Conservation (phyloP, 2,888 invertebrate genomes). For the Phengaris alcon region DNA sequence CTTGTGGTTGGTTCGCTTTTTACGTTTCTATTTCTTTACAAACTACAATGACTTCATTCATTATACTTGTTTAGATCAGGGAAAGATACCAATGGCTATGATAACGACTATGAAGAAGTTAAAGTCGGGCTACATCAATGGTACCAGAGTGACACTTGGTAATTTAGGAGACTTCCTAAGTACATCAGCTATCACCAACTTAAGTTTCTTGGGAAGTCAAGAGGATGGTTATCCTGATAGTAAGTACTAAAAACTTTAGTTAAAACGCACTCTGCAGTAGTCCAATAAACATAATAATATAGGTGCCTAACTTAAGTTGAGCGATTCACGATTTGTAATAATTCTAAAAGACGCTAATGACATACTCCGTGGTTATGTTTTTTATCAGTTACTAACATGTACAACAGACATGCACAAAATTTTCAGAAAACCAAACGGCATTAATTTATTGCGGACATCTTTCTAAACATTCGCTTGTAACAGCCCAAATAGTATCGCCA, state of each 20-base stretch:
- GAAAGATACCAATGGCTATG: slow-evolving; percentile 94
- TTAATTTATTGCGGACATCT: no score
- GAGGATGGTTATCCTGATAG: slow-evolving; percentile 95
- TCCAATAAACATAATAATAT: no score
- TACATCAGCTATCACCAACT: slow-evolving; percentile 97
- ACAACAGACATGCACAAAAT: no score
- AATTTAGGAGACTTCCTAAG: slow-evolving; percentile 95
- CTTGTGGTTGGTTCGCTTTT: not conserved
- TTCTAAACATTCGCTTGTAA: no score
- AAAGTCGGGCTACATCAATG: slow-evolving; percentile 98
- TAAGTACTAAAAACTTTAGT: slow-evolving; percentile 58
- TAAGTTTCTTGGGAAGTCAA: slow-evolving; percentile 95
- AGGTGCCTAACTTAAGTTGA: no score
- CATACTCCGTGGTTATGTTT: no score
- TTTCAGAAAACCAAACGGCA: no score
- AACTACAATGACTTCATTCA: not conserved
- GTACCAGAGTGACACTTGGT: slow-evolving; percentile 98
- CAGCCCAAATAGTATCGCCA: no score
- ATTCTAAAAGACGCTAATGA: no score
- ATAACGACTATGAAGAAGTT: slow-evolving; percentile 98
- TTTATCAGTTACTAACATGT: no score
- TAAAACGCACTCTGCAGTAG: no score
- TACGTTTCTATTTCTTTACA: slow-evolving; percentile 4
- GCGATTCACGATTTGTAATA: no score
- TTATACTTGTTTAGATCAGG: slow-evolving; percentile 83